Conservation (phyloP, 1,140 invertebrate genomes). For the Penaeus indicus region DNA sequence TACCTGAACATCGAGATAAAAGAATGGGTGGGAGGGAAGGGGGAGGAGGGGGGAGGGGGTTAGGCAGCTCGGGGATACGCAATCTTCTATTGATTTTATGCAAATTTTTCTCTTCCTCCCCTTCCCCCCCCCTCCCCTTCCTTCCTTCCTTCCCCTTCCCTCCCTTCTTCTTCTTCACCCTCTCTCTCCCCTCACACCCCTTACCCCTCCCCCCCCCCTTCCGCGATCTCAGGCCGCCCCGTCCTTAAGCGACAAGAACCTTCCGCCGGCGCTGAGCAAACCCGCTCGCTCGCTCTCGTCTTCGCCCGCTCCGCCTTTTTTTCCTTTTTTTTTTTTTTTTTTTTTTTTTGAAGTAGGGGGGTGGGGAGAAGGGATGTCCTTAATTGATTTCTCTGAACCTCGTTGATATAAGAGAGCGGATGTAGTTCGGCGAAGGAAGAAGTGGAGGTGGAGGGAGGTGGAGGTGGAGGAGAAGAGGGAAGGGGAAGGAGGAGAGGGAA, state of each 20-base stretch:
- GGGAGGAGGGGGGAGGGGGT: background rate
- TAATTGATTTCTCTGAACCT: background rate
- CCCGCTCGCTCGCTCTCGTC: constrained; percentile 2
- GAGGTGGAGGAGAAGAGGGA: too few relatives aligned
- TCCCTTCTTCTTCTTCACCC: too few relatives aligned
- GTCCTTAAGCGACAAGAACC: constrained; percentile 7
- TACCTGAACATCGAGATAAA: constrained; percentile 21
- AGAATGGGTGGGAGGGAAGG: background rate
- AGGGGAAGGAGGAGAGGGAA: too few relatives aligned
- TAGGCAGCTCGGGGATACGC: constrained; percentile 37
- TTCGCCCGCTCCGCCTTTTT: background rate
- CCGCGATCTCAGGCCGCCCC: constrained; percentile 24
- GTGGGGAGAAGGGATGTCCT: too few relatives aligned
- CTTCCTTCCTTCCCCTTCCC: too few relatives aligned
- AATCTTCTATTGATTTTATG: constrained; percentile 54
- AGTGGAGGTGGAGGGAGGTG: too few relatives aligned
- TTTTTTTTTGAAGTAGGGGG: background rate
- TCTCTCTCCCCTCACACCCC: too few relatives aligned
- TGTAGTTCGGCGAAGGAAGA: too few relatives aligned
- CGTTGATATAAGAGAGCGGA: too few relatives aligned
- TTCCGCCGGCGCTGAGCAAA: constrained; percentile 5
- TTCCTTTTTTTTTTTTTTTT: background rate
- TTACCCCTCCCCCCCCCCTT: background rate
- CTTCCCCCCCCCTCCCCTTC: background rate
- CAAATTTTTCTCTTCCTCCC: constrained; percentile 37